phyloP scores from a whole-genome alignment of 2,888 invertebrate species.

The Oithona nana region DNA sequence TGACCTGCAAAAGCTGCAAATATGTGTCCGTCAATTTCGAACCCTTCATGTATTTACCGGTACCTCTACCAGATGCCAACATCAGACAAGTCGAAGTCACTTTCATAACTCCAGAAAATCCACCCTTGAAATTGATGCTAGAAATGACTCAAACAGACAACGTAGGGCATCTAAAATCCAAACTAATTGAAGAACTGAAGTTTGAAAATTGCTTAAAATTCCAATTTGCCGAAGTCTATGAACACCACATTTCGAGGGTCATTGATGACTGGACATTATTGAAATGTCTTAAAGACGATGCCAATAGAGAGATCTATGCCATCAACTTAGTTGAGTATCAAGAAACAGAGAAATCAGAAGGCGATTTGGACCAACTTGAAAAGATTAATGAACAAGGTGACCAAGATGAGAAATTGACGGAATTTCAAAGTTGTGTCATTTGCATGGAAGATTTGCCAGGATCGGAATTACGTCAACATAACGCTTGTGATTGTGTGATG shows the following conservation, averaged over 20 bases:
- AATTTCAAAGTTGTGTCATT: conserved; percentile 32
- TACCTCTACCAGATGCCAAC: conserved; percentile 42
- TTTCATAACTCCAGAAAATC: neutral
- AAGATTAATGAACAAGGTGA: neutral
- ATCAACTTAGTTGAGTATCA: neutral
- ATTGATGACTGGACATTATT: conserved; percentile 29
- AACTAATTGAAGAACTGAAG: conserved; percentile 30
- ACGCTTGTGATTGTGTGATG: conserved; percentile 36
- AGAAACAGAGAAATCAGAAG: neutral
- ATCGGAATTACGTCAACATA: conserved; percentile 36
- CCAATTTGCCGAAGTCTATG: conserved; percentile 38
- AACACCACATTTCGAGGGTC: conserved; percentile 38
- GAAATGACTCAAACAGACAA: conserved; percentile 38
- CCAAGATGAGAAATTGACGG: neutral
- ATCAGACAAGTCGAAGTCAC: conserved; percentile 34
- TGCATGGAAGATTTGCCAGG: conserved; percentile 39
- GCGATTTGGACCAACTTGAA: neutral
- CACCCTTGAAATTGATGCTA: conserved; percentile 22
- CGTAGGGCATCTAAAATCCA: conserved; percentile 35
- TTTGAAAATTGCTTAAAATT: conserved; percentile 28
- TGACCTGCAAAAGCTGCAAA: conserved; percentile 39
- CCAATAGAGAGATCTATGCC: conserved; percentile 1
- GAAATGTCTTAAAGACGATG: conserved; percentile 11
- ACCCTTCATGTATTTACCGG: conserved; percentile 46
- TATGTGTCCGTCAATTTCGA: conserved; percentile 43